Base-by-base conservation (phyloP, 2,797 vertebrate genomes). In the Manis pentadactyla region DNA sequence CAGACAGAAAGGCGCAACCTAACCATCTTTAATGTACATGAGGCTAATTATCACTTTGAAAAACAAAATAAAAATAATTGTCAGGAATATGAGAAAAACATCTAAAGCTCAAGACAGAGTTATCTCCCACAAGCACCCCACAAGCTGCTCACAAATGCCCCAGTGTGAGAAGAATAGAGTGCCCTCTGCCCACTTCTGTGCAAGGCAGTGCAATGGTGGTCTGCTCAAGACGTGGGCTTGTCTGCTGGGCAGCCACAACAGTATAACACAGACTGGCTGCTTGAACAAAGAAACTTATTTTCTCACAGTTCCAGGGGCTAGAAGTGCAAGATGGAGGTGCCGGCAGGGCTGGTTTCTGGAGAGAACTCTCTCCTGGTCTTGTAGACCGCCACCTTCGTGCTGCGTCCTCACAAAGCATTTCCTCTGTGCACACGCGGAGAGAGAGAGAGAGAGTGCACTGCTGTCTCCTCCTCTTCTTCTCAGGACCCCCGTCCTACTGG, bases 161-260 rank as follows among this genome's bases (percentile, higher is more conserved):
- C 39, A 4, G 10, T 7, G 7, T 27, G 19, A 15, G 34, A 61
- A 78, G 34, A 31, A 42, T 34, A 59, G 29, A 7, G 19, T n/a
- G 7, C 18, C 63, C 42, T 4, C 69, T 29, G 10, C 59, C 2
- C 13, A 13, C 0, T 0, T 27, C 29, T 23, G 7, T 21, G 8
- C 63, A 19, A 53, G 14, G 18, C 3, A 69, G 69, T 2, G n/a
- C 21, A 39, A n/a, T 2, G 2, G 49, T 39, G 8, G 25, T 39
- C 57, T 74, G 13, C 14, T 31, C 31, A 5, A 0, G 42, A 11
- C 10, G 18, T 71, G 46, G 15, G 14, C 34, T 74, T 3, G 8
- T 7, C n/a, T 0, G 11, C 69, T 46, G n/a, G 18, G 14, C 17
- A 39, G 19, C 61, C 61, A 9, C 51, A 59, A 68, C 19, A 27